Evolutionary conservation across 2,797 vertebrate genomes (phyloP), one percentile per base, ranked within the genome.

Genomic region (Pangasius macronema): DNA sequence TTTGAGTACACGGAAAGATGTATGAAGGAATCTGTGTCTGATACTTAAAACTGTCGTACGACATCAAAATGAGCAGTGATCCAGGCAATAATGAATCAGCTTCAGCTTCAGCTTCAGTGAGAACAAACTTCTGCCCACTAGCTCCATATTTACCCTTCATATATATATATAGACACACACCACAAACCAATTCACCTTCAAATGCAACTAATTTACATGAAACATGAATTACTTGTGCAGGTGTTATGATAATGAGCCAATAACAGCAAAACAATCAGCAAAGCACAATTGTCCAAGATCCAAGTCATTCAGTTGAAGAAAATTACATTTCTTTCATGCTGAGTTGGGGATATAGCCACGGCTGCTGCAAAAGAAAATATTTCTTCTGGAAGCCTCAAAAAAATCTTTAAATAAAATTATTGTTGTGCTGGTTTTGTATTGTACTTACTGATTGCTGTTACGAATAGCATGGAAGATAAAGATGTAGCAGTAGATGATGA

Each of bases 381-480:
- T 13, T n/a, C 7, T n/a, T 33, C 3, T 20, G 5, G 16, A 39
- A 70, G 33, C 33, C 33, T 16, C 0, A 7, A 75, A 75, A 13
- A 75, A 13, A 9, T 36, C 2, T 70, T 20, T 39, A 42, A 72
- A 39, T 22, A 42, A 72, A 36, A 72, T n/a, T 14, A 30, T 7
- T 11, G 27, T 2, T 57, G 30, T 11, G 30, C 1, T 59, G 24
- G 1, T 39, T 46, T 57, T 80, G 33, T 13, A 13, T 39, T 39
- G 4, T 24, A 91, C 95, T 96, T 89, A 99, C 98, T 94, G 95
- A 95, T 97, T 97, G 55, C 97, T 97, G 87, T 87, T 93, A 85
- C 95, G 96, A 90, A 99, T 97, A 91, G 98, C 96, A 16, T 93
- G 94, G 94, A 98, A 99, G 94, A 99, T 99, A 92, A 97, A 98